phyloP scores from a whole-genome alignment of 2,888 invertebrate species.

The Lithosia quadra region DNA sequence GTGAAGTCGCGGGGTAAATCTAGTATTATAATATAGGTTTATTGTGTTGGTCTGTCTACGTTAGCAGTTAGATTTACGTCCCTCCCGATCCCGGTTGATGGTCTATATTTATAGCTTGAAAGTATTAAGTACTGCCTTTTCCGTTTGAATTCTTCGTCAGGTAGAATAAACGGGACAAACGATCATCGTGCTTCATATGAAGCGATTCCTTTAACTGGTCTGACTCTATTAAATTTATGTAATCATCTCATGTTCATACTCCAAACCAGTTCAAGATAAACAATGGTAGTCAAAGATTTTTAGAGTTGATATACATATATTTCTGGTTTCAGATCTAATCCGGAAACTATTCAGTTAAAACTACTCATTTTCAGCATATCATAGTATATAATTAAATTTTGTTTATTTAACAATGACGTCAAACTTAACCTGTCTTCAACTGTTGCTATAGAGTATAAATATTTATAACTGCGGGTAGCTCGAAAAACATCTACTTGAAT shows the following conservation, averaged over 20 bases:
- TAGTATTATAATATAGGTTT: too few relatives aligned
- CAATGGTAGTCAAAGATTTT: not conserved
- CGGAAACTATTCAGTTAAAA: conserved; percentile 25
- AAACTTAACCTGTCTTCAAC: conserved; percentile 1
- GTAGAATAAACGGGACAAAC: not conserved
- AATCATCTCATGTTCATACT: not conserved
- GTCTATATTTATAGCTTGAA: too few relatives aligned
- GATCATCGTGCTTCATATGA: not conserved
- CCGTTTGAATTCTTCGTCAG: not conserved
- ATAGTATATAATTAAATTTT: conserved; percentile 4
- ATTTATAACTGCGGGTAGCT: not conserved
- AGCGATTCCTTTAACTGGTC: not conserved
- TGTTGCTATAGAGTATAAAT: not conserved
- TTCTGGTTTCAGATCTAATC: conserved; percentile 4
- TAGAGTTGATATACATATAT: not conserved
- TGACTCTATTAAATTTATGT: not conserved
- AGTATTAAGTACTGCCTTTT: not conserved
- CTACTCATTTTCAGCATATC: conserved; percentile 19
- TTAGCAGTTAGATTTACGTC: too few relatives aligned
- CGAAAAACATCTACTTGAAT: not conserved
- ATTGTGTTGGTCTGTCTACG: too few relatives aligned
- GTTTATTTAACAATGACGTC: not conserved
- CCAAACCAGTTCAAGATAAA: not conserved
- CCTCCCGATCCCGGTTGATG: too few relatives aligned
- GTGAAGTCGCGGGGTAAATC: too few relatives aligned